Evolutionary conservation across 2,888 invertebrate genomes (phyloP).

Genomic region (Asteroscopus sphinx): DNA sequence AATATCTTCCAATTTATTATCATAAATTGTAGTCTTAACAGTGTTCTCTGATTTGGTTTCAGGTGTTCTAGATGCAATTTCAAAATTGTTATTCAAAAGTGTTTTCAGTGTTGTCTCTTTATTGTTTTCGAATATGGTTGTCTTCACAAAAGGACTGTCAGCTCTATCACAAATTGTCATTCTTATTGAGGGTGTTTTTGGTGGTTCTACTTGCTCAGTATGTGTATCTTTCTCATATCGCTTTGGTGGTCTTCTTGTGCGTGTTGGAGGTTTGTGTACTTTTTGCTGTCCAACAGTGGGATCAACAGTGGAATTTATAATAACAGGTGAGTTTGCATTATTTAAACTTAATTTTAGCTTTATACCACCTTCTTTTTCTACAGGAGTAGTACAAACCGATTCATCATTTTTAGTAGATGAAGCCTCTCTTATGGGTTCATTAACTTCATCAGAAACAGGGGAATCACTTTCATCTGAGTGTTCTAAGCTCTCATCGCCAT

Average conservation of each 20-base stretch:
- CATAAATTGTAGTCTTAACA: conserved; percentile 85
- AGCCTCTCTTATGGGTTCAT: conserved; percentile 59
- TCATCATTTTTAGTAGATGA: conserved; percentile 63
- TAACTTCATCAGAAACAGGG: conserved; percentile 67
- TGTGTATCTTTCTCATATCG: conserved; percentile 78
- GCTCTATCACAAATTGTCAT: conserved; percentile 88
- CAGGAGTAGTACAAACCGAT: conserved; percentile 58
- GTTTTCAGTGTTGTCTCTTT: conserved; percentile 80
- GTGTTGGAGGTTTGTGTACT: conserved; percentile 78
- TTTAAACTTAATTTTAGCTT: conserved; percentile 86
- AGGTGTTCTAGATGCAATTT: conserved; percentile 66
- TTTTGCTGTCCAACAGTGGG: conserved; percentile 81
- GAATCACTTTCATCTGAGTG: conserved; percentile 80
- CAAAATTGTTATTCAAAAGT: conserved; percentile 81
- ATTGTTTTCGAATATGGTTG: conserved; percentile 82
- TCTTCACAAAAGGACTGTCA: conserved; percentile 85
- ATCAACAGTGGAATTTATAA: conserved; percentile 87
- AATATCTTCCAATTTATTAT: conserved; percentile 82
- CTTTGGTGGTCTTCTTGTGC: conserved; percentile 82
- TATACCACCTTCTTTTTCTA: conserved; percentile 80
- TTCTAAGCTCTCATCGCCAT: conserved; percentile 80
- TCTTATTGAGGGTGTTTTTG: conserved; percentile 82
- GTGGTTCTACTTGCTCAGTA: conserved; percentile 58
- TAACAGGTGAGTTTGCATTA: conserved; percentile 86
- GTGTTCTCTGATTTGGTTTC: conserved; percentile 79